phyloP scores from a whole-genome alignment of 37 sponge, comb jelly and placozoan species.

The Chondrosia reniformis region DNA sequence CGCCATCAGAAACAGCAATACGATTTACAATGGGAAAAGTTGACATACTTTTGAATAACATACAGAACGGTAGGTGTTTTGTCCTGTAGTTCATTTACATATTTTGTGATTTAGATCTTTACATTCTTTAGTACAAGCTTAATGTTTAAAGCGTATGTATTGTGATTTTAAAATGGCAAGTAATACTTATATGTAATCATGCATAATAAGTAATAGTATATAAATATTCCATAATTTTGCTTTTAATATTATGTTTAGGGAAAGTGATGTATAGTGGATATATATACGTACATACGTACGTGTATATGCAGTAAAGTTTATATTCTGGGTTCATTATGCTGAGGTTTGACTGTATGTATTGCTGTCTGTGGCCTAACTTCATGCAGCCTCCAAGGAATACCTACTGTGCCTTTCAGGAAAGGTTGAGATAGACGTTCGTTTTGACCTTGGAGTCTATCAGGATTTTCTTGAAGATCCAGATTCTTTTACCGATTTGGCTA shows the following conservation, averaged over 20 bases:
- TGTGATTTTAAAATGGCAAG: too few species aligned
- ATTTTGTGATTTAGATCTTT: too few species aligned
- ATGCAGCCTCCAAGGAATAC: constrained; percentile 6
- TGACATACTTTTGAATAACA: constrained; percentile 54
- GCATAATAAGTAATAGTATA: too few species aligned
- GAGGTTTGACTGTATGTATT: neutral
- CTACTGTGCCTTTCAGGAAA: constrained; percentile 46
- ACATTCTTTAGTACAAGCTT: too few species aligned
- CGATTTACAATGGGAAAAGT: constrained; percentile 68
- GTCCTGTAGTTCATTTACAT: too few species aligned
- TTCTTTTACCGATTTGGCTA: constrained; percentile 63
- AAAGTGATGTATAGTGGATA: too few species aligned
- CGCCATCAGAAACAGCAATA: constrained; percentile 64
- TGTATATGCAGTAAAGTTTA: too few species aligned
- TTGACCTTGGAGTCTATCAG: constrained; percentile 63
- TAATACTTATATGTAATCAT: too few species aligned
- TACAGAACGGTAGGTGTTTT: constrained; percentile 12
- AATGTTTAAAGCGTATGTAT: too few species aligned
- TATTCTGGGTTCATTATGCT: neutral
- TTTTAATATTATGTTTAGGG: too few species aligned
- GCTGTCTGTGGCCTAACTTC: neutral
- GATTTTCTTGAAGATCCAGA: constrained; percentile 38
- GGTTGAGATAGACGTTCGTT: constrained; percentile 63
- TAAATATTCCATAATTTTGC: too few species aligned
- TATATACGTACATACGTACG: too few species aligned